A percentile compares a stretch with the other conserved stretches of the same genome.
Conservation (phyloP, 64 coral and sea anemone species). For the Pocillopora verrucosa region DNA sequence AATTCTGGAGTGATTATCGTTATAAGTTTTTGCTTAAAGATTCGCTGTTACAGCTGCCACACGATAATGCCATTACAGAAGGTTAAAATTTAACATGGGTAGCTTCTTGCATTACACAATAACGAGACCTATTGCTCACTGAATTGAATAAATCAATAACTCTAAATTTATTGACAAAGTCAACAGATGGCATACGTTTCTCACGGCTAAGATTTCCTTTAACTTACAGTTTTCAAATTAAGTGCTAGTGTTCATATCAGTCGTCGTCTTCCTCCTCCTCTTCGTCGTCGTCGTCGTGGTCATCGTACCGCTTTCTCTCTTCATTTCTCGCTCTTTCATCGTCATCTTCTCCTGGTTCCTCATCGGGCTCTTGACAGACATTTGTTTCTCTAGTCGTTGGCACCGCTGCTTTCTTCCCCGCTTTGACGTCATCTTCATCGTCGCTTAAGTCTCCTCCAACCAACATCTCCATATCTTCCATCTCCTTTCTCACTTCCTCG, state of each 20-base stretch:
- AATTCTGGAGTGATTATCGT: too few species aligned
- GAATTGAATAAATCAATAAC: too few species aligned
- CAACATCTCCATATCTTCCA: constrained; percentile 76
- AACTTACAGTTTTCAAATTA: too few species aligned
- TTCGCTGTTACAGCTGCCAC: too few species aligned
- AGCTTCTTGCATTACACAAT: too few species aligned
- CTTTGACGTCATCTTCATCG: neutral
- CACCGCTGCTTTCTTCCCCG: neutral
- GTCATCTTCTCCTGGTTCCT: neutral
- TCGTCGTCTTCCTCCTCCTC: neutral
- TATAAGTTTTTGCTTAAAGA: too few species aligned
- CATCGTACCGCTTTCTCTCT: neutral
- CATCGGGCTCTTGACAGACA: neutral
- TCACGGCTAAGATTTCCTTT: too few species aligned
- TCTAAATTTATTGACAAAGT: too few species aligned
- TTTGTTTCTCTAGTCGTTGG: neutral
- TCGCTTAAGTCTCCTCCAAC: constrained; percentile 43
- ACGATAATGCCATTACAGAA: too few species aligned
- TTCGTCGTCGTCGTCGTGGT: neutral
- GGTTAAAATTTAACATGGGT: too few species aligned
- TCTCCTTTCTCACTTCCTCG: constrained; percentile 47
- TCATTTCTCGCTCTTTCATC: neutral
- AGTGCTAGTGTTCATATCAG: neutral
- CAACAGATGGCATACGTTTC: too few species aligned
- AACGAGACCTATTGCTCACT: too few species aligned